Evolutionary conservation across 2,797 vertebrate genomes (phyloP), one percentile per base, ranked within the genome.

Genomic region (Fistularia commersonii): DNA sequence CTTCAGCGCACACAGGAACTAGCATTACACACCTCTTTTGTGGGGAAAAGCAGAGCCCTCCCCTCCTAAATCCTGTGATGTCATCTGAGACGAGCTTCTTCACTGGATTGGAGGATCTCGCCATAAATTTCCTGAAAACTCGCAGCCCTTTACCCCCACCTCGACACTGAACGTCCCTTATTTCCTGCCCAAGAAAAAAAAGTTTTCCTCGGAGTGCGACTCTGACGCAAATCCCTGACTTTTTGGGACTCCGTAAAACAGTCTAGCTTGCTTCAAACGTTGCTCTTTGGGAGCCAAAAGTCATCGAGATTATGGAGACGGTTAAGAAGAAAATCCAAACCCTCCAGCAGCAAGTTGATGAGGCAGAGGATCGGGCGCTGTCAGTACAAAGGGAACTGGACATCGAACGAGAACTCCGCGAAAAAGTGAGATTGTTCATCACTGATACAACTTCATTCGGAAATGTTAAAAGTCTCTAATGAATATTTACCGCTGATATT

Each of bases 321-420:
- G 92, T 97, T 39, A 96, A 95, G 85, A 92, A 92, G 87, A 97
- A 96, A 87, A 95, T 97, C 88, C 93, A 94, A 63, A 76, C 80
- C 36, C 88, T 97, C 49, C 93, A 96, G 83, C 91, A 85, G 67
- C 93, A 96, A 82, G 92, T 92, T 38, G 94, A 96, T 79, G 93
- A 95, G 69, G 95, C 94, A 39, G 93, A 97, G 54, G 93, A 94
- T 42, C 90, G 91, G 32, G 90, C 93, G 37, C 87, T 90, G 81
- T 66, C 61, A 6, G 78, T 94, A 79, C 93, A 96, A 86, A 89
- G 86, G 62, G 91, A 93, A 35, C 56, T 94, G 86, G 92, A 96
- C 69, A 73, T 69, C 45, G 95, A 98, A 81, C 90, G 87, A 58
- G 91, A 94, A 76, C 88, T 82, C 49, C 92, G 92, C 43, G 93